These are phyloP conservation scores for Coenonympha arcania DNA, from an alignment of 2,888 invertebrate species.

Conservation along the genomic window DNA sequence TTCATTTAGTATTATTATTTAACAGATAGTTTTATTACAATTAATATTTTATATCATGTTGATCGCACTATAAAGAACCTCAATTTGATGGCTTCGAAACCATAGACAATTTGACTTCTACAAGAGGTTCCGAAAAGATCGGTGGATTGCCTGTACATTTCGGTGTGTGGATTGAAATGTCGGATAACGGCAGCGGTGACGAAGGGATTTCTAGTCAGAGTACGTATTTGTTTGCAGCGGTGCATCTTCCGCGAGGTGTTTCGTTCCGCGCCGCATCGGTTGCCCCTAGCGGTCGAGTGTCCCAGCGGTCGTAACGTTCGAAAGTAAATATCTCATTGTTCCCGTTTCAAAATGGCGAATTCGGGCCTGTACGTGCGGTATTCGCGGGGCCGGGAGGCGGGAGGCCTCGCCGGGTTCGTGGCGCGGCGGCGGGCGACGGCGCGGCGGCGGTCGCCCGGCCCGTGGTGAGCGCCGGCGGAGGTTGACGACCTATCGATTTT, in stretches of 20 bases:
- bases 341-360: constrained; percentile 74
- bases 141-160: constrained; percentile 68
- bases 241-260: constrained; percentile 37
- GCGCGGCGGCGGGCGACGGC: constrained; percentile 38
- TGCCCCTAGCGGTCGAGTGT: constrained; percentile 42
- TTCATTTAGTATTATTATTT: background rate
- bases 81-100: constrained; percentile 59
- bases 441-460: constrained; percentile 54
- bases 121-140: constrained; percentile 66
- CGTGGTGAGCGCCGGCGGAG: constrained; percentile 57
- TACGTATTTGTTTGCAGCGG: constrained; percentile 73
- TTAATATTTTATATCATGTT: too few species aligned
- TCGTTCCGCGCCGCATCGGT: constrained; percentile 44
- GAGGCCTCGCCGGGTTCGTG: constrained; percentile 33
- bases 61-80: constrained; percentile 36
- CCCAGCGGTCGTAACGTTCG: constrained; percentile 51
- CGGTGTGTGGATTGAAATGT: constrained; percentile 78
- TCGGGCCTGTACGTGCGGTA: constrained; percentile 41
- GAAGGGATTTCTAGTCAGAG: constrained; percentile 85
- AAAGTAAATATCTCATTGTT: constrained; percentile 74
- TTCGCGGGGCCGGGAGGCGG: constrained; percentile 39
- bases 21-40: background rate
- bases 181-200: constrained; percentile 86
- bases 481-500: constrained; percentile 75
- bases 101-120: constrained; percentile 55